Evolutionary conservation across 2,113 vertebrate species (phyloP).

Genomic region (Burhinus bistriatus): DNA sequence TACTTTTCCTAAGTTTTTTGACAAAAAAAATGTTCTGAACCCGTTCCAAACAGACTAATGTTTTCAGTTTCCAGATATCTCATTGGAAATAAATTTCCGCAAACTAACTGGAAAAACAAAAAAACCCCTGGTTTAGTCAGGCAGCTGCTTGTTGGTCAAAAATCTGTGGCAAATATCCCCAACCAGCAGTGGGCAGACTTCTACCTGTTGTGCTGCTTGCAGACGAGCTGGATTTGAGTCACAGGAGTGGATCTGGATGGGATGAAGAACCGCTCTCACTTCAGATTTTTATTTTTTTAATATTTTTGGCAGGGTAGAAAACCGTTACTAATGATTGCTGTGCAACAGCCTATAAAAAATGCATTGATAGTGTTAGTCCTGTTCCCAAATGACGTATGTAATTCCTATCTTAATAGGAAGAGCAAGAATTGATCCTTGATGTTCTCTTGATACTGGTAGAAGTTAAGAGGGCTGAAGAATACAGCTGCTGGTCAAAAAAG

Average conservation of each 20-base stretch:
- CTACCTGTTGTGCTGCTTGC: background rate
- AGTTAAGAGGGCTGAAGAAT: background rate
- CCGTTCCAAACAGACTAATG: background rate
- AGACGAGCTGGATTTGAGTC: background rate
- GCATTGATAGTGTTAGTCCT: background rate
- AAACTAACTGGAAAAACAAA: background rate
- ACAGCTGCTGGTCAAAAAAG: background rate
- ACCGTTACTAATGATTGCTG: background rate
- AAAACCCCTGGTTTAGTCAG: background rate
- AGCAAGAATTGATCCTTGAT: background rate
- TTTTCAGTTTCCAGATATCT: background rate
- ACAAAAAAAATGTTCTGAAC: background rate
- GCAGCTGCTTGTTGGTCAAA: background rate
- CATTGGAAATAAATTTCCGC: background rate
- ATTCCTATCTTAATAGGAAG: background rate
- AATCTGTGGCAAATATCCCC: background rate
- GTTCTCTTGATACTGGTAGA: background rate
- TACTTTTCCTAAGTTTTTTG: background rate
- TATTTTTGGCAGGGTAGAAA: accelerated
- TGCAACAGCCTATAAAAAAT: background rate
- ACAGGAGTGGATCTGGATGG: background rate
- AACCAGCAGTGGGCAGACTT: background rate
- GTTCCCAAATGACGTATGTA: background rate
- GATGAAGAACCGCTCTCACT: background rate
- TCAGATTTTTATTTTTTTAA: background rate